Percentiles rank a stretch among this genome's conserved stretches.
Evolutionary conservation across 2,113 vertebrate genomes (phyloP).

Genomic region (Hipposideros armiger): DNA sequence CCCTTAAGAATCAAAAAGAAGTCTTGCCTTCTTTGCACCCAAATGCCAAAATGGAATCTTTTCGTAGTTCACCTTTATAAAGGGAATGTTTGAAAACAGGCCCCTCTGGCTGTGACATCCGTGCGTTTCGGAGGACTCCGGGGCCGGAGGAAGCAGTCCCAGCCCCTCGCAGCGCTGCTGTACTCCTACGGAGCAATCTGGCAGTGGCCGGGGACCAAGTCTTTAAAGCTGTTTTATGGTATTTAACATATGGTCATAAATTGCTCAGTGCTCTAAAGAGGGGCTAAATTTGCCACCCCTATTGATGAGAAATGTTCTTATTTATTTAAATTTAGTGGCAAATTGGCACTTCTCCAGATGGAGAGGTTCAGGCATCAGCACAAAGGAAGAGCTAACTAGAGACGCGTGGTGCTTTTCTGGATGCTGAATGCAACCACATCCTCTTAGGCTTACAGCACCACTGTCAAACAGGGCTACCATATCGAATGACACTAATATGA

Average conservation of each 20-base stretch:
- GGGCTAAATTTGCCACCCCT: slow-evolving; percentile 78
- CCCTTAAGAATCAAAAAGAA: slow-evolving; percentile 71
- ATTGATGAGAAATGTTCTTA: slow-evolving; percentile 84
- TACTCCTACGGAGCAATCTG: slow-evolving; percentile 74
- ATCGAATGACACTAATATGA: not conserved
- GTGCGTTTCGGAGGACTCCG: slow-evolving; percentile 50
- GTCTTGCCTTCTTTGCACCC: slow-evolving; percentile 67
- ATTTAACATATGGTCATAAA: slow-evolving; percentile 81
- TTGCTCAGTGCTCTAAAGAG: slow-evolving; percentile 82
- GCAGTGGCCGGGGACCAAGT: slow-evolving; percentile 67
- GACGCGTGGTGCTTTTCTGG: slow-evolving; percentile 70
- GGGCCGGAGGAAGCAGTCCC: slow-evolving; percentile 69
- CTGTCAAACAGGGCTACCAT: not conserved
- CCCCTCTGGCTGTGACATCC: slow-evolving; percentile 68
- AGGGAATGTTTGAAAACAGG: slow-evolving; percentile 80
- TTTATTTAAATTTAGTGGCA: slow-evolving; percentile 84
- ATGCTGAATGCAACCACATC: slow-evolving; percentile 38
- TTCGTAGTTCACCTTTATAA: slow-evolving; percentile 80
- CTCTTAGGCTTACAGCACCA: not conserved
- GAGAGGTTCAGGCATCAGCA: slow-evolving; percentile 75
- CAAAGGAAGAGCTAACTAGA: slow-evolving; percentile 76
- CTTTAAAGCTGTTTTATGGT: slow-evolving; percentile 76
- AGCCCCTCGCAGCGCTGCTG: slow-evolving; percentile 41
- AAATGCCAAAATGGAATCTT: slow-evolving; percentile 81
- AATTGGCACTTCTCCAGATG: slow-evolving; percentile 76